Conservation (phyloP, 2,113 vertebrate genomes). For the Mormyrus lacerda region DNA sequence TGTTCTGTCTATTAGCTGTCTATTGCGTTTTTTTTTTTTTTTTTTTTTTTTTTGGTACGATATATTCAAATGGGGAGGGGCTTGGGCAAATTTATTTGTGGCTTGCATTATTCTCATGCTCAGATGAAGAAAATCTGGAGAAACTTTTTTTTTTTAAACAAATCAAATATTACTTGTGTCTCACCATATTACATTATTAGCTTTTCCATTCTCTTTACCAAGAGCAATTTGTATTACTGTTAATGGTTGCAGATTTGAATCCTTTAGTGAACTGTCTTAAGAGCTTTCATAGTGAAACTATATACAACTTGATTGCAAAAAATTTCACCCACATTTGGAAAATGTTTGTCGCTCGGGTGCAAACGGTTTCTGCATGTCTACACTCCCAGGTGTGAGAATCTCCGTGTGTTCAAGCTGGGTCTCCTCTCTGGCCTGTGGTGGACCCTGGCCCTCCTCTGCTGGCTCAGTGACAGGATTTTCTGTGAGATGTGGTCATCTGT, state of each 20-base stretch:
- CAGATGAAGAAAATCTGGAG: background rate
- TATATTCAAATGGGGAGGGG: background rate
- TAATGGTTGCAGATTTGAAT: background rate
- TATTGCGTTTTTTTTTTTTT: background rate
- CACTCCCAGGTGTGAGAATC: constrained; percentile 81
- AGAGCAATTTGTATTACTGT: background rate
- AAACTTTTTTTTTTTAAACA: background rate
- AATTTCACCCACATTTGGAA: background rate
- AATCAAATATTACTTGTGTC: background rate
- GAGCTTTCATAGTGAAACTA: background rate
- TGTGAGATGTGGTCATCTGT: constrained; percentile 92
- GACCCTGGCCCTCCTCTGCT: constrained; percentile 86
- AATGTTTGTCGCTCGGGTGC: background rate
- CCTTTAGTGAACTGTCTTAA: background rate
- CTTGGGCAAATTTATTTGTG: background rate
- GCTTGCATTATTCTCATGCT: background rate
- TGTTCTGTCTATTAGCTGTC: background rate
- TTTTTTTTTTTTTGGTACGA: background rate
- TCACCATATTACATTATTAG: background rate
- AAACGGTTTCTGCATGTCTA: background rate
- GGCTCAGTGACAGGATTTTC: constrained; percentile 92
- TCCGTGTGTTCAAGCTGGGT: constrained; percentile 88
- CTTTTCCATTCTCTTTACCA: background rate
- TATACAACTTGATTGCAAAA: background rate
- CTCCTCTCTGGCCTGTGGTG: constrained; percentile 94